Evolutionary conservation across 1,140 invertebrate genomes (phyloP).

Genomic region (Heliothis subflexa): DNA sequence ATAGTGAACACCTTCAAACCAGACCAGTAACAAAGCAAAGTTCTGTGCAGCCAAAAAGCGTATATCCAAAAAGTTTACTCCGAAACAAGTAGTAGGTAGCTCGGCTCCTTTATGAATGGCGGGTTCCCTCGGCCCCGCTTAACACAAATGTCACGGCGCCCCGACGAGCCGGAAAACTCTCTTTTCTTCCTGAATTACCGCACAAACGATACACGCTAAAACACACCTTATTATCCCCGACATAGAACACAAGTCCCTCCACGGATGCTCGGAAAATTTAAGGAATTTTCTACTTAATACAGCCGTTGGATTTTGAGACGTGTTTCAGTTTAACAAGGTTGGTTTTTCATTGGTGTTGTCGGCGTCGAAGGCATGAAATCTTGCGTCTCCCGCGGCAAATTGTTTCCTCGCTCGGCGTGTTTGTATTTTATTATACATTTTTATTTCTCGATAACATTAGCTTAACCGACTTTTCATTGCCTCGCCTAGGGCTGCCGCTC

Average conservation of each 20-base stretch:
- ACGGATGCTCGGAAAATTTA: slow-evolving; percentile 69
- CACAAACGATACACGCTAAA: slow-evolving; percentile 53
- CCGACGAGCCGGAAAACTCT: slow-evolving; percentile 84
- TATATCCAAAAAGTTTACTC: slow-evolving; percentile 73
- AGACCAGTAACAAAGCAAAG: slow-evolving; percentile 47
- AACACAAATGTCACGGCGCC: slow-evolving; percentile 84
- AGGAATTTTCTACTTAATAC: slow-evolving; percentile 77
- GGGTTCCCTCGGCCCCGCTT: slow-evolving; percentile 76
- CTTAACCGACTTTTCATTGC: slow-evolving; percentile 87
- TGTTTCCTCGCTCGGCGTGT: slow-evolving; percentile 85
- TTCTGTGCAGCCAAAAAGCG: slow-evolving; percentile 51
- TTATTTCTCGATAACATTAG: slow-evolving; percentile 86
- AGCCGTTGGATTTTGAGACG: slow-evolving; percentile 61
- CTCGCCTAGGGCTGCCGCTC: slow-evolving; percentile 77
- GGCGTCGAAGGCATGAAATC: slow-evolving; percentile 76
- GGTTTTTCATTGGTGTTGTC: slow-evolving; percentile 50
- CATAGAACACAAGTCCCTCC: slow-evolving; percentile 58
- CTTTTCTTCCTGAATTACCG: slow-evolving; percentile 83
- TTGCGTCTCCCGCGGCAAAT: slow-evolving; percentile 85
- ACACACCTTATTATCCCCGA: slow-evolving; percentile 57
- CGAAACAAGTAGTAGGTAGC: slow-evolving; percentile 69
- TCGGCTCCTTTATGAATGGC: slow-evolving; percentile 80
- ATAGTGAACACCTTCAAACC: slow-evolving; percentile 29
- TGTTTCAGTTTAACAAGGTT: slow-evolving; percentile 61
- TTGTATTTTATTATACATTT: slow-evolving; percentile 87